Conservation (phyloP, 2,797 vertebrate genomes). For the Rhyacichthys aspro region DNA sequence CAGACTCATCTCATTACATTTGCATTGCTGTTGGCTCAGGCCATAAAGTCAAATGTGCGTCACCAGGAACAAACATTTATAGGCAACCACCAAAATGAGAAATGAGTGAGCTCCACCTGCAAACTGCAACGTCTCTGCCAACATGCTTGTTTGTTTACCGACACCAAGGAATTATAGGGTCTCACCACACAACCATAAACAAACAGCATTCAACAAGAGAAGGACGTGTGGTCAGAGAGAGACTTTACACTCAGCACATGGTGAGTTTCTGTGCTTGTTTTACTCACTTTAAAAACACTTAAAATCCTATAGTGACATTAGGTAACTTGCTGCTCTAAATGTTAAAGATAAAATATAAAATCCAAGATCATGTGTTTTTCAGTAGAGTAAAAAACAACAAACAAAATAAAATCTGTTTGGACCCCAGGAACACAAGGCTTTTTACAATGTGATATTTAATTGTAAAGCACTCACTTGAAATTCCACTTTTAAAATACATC, state of each 20-base stretch:
- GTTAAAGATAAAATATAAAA: too few relatives aligned
- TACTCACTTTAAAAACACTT: too few relatives aligned
- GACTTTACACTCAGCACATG: neutral
- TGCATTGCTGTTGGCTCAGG: slow-evolving; percentile 39
- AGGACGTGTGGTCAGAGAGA: slow-evolving; percentile 18
- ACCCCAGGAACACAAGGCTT: too few relatives aligned
- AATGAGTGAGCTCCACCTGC: neutral
- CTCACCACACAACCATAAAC: slow-evolving; percentile 19
- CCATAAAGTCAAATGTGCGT: slow-evolving; percentile 37
- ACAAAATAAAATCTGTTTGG: too few relatives aligned
- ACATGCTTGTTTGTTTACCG: slow-evolving; percentile 8
- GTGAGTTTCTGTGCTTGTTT: neutral
- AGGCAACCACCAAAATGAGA: neutral
- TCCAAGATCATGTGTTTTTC: too few relatives aligned
- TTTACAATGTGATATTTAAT: too few relatives aligned
- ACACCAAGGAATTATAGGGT: slow-evolving; percentile 27
- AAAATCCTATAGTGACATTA: neutral
- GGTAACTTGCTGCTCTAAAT: too few relatives aligned
- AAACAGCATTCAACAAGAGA: slow-evolving; percentile 9
- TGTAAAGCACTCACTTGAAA: too few relatives aligned
- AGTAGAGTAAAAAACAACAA: too few relatives aligned
- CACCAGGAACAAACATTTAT: slow-evolving; percentile 7
- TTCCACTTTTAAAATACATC: too few relatives aligned
- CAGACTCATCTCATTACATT: slow-evolving; percentile 25
- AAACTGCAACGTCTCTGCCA: slow-evolving; percentile 26